phyloP scores from a whole-genome alignment of 2,113 vertebrate genomes.

The Prinia subflava region DNA sequence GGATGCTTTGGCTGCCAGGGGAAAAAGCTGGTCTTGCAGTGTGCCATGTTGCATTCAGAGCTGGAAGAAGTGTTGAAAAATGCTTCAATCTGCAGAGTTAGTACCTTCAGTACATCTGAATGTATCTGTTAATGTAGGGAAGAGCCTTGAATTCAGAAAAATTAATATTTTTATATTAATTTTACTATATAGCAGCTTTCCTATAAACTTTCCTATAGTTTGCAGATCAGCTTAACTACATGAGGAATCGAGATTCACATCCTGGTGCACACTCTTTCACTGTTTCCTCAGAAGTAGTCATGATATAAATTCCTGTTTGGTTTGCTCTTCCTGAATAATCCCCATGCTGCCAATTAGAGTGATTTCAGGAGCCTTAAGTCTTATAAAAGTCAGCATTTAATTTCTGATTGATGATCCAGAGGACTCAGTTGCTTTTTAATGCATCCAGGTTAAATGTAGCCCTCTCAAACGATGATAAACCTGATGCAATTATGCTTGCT shows the following conservation, averaged over 20 bases:
- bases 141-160: neutral
- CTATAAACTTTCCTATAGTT: neutral
- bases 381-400: neutral
- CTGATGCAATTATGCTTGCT: neutral
- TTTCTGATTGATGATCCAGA: neutral
- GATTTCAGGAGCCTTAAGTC: neutral
- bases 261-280: neutral
- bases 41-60: neutral
- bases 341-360: neutral
- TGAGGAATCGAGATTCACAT: accelerated
- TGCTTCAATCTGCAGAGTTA: neutral
- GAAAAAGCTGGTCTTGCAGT: neutral
- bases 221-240: neutral
- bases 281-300: neutral
- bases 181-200: neutral
- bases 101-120: neutral
- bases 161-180: neutral
- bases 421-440: neutral
- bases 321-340: neutral
- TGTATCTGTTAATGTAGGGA: neutral
- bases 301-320: neutral
- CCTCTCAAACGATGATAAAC: neutral
- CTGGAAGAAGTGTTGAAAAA: neutral
- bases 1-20: neutral
- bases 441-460: neutral